A percentile compares a stretch with the other conserved stretches of the same genome.
Evolutionary conservation across 2,797 vertebrate genomes (phyloP).

Genomic region (Nyctalus aviator): DNA sequence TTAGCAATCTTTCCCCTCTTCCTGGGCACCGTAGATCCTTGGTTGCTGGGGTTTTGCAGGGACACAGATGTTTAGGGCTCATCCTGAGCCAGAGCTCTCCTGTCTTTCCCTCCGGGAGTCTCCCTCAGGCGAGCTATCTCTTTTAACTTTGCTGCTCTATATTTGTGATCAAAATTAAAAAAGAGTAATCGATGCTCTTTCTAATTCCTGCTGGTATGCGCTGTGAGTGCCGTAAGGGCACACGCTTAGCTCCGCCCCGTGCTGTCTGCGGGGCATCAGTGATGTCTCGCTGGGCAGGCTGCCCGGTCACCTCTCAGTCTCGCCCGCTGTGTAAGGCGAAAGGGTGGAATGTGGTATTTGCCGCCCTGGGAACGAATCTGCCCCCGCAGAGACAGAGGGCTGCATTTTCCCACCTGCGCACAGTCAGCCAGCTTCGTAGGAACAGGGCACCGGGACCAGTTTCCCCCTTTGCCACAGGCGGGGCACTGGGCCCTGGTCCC

Average conservation of each 20-base stretch:
- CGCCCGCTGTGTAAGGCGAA: neutral
- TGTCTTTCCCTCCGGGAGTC: neutral
- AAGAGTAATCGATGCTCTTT: too few relatives aligned
- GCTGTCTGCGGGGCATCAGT: neutral
- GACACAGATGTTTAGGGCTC: neutral
- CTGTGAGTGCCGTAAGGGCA: neutral
- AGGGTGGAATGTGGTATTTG: neutral
- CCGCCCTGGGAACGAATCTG: neutral
- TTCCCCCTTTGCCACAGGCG: neutral
- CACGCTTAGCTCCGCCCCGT: neutral
- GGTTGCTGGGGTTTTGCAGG: slow-evolving; percentile 1
- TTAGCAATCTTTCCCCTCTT: neutral
- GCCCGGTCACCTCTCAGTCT: neutral
- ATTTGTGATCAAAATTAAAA: too few relatives aligned
- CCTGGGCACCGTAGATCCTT: neutral
- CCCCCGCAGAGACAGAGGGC: neutral
- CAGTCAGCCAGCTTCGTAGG: neutral
- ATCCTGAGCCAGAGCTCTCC: neutral
- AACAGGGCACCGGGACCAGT: neutral
- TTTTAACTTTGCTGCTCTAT: too few relatives aligned
- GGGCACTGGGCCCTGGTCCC: neutral
- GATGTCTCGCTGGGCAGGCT: neutral
- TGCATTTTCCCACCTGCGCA: slow-evolving; percentile 19
- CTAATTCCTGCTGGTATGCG: too few relatives aligned
- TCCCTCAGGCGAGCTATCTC: neutral